Evolutionary conservation across 2,888 invertebrate genomes (phyloP).

Genomic region (Xylophagus ater): DNA sequence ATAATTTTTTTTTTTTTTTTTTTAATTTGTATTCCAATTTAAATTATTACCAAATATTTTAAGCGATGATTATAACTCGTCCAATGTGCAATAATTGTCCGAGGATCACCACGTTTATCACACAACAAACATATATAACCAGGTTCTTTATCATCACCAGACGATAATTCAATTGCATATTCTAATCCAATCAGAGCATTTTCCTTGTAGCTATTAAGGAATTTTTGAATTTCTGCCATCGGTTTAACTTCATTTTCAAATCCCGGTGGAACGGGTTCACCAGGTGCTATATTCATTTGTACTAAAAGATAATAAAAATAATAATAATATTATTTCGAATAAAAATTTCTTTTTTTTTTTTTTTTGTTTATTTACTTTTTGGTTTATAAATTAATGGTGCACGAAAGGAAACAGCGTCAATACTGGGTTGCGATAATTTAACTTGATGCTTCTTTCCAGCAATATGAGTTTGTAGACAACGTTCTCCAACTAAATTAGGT

Average conservation of each 20-base stretch:
- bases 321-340: background rate
- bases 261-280: constrained; percentile 60
- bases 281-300: constrained; percentile 40
- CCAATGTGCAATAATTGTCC: constrained; percentile 67
- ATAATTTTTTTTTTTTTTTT: too few species aligned
- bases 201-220: constrained; percentile 40
- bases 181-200: constrained; percentile 58
- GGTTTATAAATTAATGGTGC: constrained; percentile 15
- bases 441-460: constrained; percentile 23
- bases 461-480: constrained; percentile 21
- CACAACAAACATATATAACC: constrained; percentile 68
- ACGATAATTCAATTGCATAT: constrained; percentile 62
- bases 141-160: constrained; percentile 57
- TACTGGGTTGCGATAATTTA: constrained; percentile 16
- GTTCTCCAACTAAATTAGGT: constrained; percentile 21
- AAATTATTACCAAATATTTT: constrained; percentile 50
- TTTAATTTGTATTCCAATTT: too few species aligned
- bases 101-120: constrained; percentile 65
- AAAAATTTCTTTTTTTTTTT: background rate
- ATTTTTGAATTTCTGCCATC: constrained; percentile 41
- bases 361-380: constrained; percentile 14
- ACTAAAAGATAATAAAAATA: constrained; percentile 12
- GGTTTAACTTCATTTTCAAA: constrained; percentile 50
- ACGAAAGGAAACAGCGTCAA: constrained; percentile 20
- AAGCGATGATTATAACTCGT: constrained; percentile 65